Conservation (phyloP, 2,888 invertebrate genomes). For the Itoplectis maculator region DNA sequence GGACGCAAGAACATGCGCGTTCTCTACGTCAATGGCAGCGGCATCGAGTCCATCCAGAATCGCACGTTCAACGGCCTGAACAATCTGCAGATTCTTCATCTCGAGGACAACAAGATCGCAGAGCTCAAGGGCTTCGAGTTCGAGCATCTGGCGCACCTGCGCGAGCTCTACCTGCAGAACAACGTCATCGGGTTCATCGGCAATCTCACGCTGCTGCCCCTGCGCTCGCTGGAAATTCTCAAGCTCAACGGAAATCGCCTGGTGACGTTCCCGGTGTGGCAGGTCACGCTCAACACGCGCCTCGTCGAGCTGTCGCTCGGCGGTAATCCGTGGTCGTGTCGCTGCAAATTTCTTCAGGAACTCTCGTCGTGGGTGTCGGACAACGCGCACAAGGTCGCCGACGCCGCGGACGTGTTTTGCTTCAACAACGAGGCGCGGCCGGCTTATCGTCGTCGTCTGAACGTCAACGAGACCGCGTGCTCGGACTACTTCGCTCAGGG, state of each 20-base stretch:
- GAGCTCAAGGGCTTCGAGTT: constrained; percentile 94
- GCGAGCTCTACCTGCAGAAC: constrained; percentile 94
- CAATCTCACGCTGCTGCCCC: constrained; percentile 91
- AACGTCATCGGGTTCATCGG: constrained; percentile 92
- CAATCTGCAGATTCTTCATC: constrained; percentile 91
- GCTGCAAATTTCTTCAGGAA: constrained; percentile 94
- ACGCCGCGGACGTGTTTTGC: constrained; percentile 92
- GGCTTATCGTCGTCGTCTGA: constrained; percentile 91
- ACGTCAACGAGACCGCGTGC: constrained; percentile 94
- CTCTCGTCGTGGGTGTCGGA: constrained; percentile 93
- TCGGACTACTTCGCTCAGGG: constrained; percentile 94
- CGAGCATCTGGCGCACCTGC: constrained; percentile 91
- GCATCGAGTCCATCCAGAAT: constrained; percentile 94
- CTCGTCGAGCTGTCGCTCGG: constrained; percentile 92
- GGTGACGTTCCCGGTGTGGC: constrained; percentile 92
- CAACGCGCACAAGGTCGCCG: constrained; percentile 92
- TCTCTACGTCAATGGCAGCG: constrained; percentile 94
- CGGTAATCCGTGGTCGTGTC: constrained; percentile 95
- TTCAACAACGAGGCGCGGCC: constrained; percentile 91
- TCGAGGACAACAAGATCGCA: constrained; percentile 93
- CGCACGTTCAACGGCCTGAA: constrained; percentile 95
- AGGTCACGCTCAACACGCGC: constrained; percentile 88
- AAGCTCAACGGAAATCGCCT: constrained; percentile 94
- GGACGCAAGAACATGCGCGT: constrained; percentile 95
- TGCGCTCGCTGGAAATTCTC: constrained; percentile 92